Conservation (phyloP, 2,797 vertebrate genomes). For the Micropoecilia bifurca region DNA sequence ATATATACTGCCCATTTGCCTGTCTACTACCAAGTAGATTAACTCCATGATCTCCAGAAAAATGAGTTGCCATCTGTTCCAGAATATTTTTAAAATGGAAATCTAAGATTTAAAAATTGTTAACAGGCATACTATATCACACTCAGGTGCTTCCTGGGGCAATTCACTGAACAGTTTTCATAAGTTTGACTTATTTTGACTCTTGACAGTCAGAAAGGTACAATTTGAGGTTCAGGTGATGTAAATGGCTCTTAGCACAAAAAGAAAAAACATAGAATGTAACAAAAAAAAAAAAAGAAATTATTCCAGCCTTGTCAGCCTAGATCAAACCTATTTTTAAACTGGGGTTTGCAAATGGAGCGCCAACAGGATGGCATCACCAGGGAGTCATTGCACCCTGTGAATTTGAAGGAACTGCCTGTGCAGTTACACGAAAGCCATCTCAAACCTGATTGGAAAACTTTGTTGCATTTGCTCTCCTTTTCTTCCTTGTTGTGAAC, state of each 20-base stretch:
- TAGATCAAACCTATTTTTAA: constrained; percentile 17
- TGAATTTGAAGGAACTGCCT: constrained; percentile 1
- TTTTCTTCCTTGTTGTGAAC: not conserved
- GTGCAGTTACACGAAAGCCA: constrained; percentile 1
- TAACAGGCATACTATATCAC: not conserved
- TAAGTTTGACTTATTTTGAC: not conserved
- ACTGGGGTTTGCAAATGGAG: constrained; percentile 10
- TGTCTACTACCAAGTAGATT: constrained; percentile 54
- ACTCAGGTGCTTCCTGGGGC: constrained; percentile 1
- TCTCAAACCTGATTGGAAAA: not conserved
- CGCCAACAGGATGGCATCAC: not conserved
- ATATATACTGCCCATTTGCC: constrained; percentile 51
- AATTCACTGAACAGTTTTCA: not conserved
- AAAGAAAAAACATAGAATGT: constrained; percentile 7
- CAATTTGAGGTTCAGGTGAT: not conserved
- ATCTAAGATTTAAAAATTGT: constrained; percentile 38
- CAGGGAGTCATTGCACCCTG: fast-evolving
- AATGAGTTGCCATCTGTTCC: constrained; percentile 66
- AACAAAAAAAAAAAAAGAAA: constrained; percentile 11
- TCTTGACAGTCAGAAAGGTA: constrained; percentile 12
- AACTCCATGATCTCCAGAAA: constrained; percentile 58
- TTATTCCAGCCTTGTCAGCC: constrained; percentile 19
- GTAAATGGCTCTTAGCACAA: not conserved
- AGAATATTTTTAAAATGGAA: constrained; percentile 66
- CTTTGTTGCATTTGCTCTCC: not conserved